Conservation (phyloP, 2,888 invertebrate genomes). For the Polydrusus cervinus region DNA sequence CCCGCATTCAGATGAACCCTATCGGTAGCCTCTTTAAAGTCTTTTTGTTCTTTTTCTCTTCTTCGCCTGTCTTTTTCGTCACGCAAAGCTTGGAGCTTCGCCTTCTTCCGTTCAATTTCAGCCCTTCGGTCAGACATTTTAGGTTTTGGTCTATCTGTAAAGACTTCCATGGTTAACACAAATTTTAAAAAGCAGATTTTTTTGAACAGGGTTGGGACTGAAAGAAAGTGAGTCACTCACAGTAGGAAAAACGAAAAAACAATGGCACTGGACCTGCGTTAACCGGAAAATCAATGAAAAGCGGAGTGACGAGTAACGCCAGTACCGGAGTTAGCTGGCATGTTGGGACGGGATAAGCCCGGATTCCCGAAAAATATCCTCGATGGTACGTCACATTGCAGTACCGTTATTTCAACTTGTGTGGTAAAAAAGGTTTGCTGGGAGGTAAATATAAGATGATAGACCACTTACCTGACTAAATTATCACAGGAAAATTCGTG, state of each 20-base stretch:
- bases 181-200: conserved; percentile 16
- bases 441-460: conserved; percentile 7
- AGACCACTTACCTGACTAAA: conserved; percentile 35
- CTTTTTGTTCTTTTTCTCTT: conserved; percentile 88
- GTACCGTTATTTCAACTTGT: conserved; percentile 54
- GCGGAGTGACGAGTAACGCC: conserved; percentile 23
- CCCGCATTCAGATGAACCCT: conserved; percentile 72
- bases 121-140: conserved; percentile 91
- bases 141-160: conserved; percentile 62
- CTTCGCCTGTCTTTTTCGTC: conserved; percentile 92
- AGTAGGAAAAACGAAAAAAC: conserved; percentile 56
- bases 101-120: conserved; percentile 94
- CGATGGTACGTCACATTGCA: conserved; percentile 38
- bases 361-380: conserved; percentile 29
- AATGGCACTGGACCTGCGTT: conserved; percentile 60
- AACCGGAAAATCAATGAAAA: conserved; percentile 59
- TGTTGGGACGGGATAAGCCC: neutral
- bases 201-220: conserved; percentile 42
- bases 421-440: conserved; percentile 5
- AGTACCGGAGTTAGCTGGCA: conserved; percentile 42
- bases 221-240: conserved; percentile 48
- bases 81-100: conserved; percentile 90
- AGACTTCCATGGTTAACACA: conserved; percentile 58
- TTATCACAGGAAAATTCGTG: conserved; percentile 23
- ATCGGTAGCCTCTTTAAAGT: conserved; percentile 62